Conservation (phyloP, 2,888 invertebrate species). For the Scrobipalpa atriplicella region DNA sequence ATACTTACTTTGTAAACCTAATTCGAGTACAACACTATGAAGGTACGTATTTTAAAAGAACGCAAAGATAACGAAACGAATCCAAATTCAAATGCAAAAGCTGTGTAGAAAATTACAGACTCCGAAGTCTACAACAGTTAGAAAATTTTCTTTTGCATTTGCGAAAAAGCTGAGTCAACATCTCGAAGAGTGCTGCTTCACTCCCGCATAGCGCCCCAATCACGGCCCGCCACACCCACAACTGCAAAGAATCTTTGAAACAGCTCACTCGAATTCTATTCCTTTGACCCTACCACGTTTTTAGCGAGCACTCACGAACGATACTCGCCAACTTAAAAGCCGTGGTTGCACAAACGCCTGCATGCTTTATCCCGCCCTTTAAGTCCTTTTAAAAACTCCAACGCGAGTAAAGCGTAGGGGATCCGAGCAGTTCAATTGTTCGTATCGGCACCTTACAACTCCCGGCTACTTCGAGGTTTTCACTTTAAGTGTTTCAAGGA, state of each 20-base stretch:
- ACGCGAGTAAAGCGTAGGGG: conserved; percentile 30
- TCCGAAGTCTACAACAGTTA: conserved; percentile 27
- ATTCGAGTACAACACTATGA: not conserved
- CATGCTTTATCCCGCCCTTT: conserved; percentile 15
- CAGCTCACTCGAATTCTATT: conserved; percentile 36
- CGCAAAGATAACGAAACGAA: not conserved
- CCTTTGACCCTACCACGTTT: conserved; percentile 30
- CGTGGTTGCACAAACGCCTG: conserved; percentile 15
- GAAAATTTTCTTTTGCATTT: conserved; percentile 37
- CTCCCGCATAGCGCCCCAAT: conserved; percentile 46
- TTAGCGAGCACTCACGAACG: conserved; percentile 26
- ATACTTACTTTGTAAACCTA: no score
- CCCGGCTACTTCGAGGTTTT: conserved; percentile 46
- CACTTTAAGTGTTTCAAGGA: conserved; percentile 49
- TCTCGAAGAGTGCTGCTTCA: conserved; percentile 44
- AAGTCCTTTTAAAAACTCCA: conserved; percentile 24
- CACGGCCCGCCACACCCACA: conserved; percentile 46
- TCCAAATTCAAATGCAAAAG: conserved; percentile 21
- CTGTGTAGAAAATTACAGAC: conserved; percentile 28
- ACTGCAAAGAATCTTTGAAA: conserved; percentile 49
- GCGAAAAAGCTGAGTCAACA: conserved; percentile 34
- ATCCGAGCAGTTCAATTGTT: conserved; percentile 39
- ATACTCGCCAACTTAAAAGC: conserved; percentile 28
- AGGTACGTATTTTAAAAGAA: not conserved
- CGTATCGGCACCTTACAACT: conserved; percentile 52